Evolutionary conservation across 1,140 invertebrate genomes (phyloP), one percentile per base, ranked within the genome.

Genomic region (Drosophila oshimai): DNA sequence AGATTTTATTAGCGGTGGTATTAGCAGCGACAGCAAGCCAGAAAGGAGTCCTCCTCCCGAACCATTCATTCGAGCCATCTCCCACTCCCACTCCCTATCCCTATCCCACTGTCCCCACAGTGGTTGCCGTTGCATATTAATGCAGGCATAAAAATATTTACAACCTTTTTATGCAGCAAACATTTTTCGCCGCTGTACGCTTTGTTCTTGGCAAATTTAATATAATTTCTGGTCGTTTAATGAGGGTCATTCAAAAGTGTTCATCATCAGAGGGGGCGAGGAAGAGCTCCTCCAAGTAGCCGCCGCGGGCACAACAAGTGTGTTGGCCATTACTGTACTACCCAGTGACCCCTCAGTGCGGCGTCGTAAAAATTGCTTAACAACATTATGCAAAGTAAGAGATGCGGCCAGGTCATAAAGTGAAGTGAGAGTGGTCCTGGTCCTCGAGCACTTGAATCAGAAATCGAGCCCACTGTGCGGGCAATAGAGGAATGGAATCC

Each of bases 1-100:
- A 87, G 83, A 87, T 87, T 87, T 87, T 87, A 87, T 87, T 87
- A 87, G 81, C 81, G 83, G 72, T 80, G 81, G 81, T 87, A 86
- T 87, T 87, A 81, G 81, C 83, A 87, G 73, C 69, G 68, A 73
- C 81, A 65, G 64, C 62, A 44, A 60, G 53, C 31, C 46, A 33
- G 44, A 6, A 42, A n/a, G 44, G 13, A 47, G 44, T 24, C 39
- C 36, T 17, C 28, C 62, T 36, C 62, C 34, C n/a, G n/a, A n/a
- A 36, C 13, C 13, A 3, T 41, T 10, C 10, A n/a, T n/a, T n/a
- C 45, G 57, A 36, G n/a, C 13, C 29, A 13, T 37, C 17, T 20
- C 17, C 36, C 36, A 37, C 15, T 10, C 39, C 6, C 37, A 42
- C 39, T 44, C 54, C 26, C 34, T 29, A 44, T 31, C 10, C 10